Evolutionary conservation across 1,140 invertebrate species (phyloP).

Genomic region (Eriosoma lanigerum): DNA sequence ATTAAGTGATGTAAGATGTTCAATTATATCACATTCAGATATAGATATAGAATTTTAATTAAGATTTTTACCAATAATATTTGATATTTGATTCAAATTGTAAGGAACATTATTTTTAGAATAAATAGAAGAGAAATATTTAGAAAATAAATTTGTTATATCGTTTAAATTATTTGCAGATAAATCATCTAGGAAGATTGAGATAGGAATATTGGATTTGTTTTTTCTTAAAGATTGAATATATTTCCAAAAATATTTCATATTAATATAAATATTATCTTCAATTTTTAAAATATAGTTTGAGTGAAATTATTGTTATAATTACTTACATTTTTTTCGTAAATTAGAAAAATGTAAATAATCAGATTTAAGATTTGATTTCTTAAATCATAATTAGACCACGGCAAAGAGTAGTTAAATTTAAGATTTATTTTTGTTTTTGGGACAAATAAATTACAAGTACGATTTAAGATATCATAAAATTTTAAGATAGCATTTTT

Average conservation of each 20-base stretch:
- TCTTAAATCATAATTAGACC: too few species aligned
- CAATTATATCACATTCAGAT: not conserved
- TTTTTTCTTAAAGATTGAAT: slow-evolving; percentile 12
- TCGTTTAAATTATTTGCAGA: not conserved
- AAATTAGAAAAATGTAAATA: not conserved
- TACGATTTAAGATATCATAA: too few species aligned
- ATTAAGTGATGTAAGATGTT: slow-evolving; percentile 4
- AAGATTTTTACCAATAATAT: not conserved
- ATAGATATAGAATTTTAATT: not conserved
- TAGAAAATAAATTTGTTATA: slow-evolving; percentile 1
- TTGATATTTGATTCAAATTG: not conserved
- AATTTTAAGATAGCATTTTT: too few species aligned
- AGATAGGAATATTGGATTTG: slow-evolving; percentile 5
- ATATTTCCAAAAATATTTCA: slow-evolving; percentile 5
- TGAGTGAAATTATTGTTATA: not conserved
- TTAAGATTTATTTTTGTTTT: too few species aligned
- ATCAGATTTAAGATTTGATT: not conserved
- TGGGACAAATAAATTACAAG: too few species aligned
- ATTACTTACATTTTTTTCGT: not conserved
- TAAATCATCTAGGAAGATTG: not conserved
- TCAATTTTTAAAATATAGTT: not conserved
- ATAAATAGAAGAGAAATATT: slow-evolving; percentile 6
- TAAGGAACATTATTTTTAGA: not conserved
- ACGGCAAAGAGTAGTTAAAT: too few species aligned
- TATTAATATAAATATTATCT: slow-evolving; percentile 13